phyloP scores from a whole-genome alignment of 2,113 vertebrate genomes.

The Gopherus evgoodei region DNA sequence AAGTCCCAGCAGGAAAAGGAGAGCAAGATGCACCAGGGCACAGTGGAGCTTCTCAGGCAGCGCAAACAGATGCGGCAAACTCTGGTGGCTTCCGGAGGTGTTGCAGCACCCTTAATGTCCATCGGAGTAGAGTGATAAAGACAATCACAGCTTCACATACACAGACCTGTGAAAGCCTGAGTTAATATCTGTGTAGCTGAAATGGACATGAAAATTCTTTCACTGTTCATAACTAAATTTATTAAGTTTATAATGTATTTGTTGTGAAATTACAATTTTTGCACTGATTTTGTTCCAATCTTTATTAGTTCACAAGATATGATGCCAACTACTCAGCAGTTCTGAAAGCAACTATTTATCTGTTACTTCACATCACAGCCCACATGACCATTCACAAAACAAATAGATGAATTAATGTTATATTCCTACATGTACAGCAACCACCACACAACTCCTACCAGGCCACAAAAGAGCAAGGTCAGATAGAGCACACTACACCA shows the following conservation, averaged over 20 bases:
- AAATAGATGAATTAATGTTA: neutral
- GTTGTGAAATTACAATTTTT: neutral
- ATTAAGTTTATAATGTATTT: neutral
- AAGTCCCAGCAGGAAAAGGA: neutral
- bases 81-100: neutral
- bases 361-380: neutral
- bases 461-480: neutral
- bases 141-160: neutral
- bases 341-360: neutral
- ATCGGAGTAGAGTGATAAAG: neutral
- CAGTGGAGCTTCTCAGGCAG: neutral
- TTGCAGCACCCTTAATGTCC: neutral
- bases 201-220: neutral
- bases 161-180: neutral
- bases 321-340: neutral
- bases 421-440: neutral
- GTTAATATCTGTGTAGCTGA: neutral
- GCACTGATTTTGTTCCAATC: neutral
- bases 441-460: neutral
- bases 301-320: neutral
- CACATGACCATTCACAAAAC: neutral
- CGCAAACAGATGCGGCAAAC: neutral
- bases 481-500: too few species aligned
- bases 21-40: neutral
- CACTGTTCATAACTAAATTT: neutral